phyloP scores from a whole-genome alignment of 2,888 invertebrate genomes.

The Aleiodes alternator region DNA sequence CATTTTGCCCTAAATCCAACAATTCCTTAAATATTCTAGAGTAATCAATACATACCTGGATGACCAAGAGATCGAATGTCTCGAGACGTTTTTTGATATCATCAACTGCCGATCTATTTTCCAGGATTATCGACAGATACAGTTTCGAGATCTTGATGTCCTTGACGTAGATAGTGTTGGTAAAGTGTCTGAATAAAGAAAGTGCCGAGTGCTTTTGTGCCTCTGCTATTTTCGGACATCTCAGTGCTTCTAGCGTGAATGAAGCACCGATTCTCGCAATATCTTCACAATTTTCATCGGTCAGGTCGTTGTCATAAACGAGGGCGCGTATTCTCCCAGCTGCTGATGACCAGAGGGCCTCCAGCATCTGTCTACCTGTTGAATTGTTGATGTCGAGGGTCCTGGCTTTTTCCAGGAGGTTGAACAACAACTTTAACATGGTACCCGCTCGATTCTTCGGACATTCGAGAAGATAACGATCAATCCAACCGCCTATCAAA shows the following conservation, averaged over 20 bases:
- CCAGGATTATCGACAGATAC: slow-evolving; percentile 65
- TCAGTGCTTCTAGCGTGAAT: slow-evolving; percentile 69
- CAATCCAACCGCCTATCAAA: slow-evolving; percentile 71
- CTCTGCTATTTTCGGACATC: slow-evolving; percentile 64
- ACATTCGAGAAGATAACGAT: slow-evolving; percentile 69
- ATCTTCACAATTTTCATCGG: slow-evolving; percentile 62
- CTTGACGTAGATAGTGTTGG: slow-evolving; percentile 68
- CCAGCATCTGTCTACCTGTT: slow-evolving; percentile 62
- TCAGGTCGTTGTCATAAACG: slow-evolving; percentile 62
- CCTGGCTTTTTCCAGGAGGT: slow-evolving; percentile 65
- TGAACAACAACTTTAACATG: slow-evolving; percentile 62
- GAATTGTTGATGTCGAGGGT: slow-evolving; percentile 18
- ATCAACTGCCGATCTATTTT: slow-evolving; percentile 55
- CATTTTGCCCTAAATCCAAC: too few species aligned
- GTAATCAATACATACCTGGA: slow-evolving; percentile 63
- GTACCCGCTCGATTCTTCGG: slow-evolving; percentile 64
- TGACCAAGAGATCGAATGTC: slow-evolving; percentile 65
- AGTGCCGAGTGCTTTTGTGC: slow-evolving; percentile 66
- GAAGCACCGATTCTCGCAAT: slow-evolving; percentile 67
- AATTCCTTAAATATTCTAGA: too few species aligned
- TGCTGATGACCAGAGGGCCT: slow-evolving; percentile 68
- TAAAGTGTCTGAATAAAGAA: slow-evolving; percentile 70
- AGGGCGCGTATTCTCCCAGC: slow-evolving; percentile 69
- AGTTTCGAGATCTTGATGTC: slow-evolving; percentile 67
- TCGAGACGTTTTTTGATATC: slow-evolving; percentile 61